A percentile compares a stretch with the other conserved stretches of the same genome.
phyloP scores from a whole-genome alignment of 2,888 invertebrate species.

The Epistrophe grossulariae region DNA sequence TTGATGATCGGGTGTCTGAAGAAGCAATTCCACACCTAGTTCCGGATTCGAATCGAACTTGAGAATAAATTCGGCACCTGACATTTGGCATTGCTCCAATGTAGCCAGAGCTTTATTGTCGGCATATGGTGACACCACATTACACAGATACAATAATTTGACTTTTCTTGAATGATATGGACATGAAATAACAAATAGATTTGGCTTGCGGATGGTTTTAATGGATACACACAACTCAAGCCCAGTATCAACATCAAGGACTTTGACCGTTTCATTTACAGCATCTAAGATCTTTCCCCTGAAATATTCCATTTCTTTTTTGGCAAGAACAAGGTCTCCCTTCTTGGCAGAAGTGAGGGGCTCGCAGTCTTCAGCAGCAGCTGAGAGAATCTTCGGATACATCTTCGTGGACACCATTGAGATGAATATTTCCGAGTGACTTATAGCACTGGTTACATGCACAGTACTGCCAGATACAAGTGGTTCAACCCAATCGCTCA shows the following conservation, averaged over 20 bases:
- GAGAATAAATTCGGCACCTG: constrained; percentile 72
- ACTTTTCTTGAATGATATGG: constrained; percentile 76
- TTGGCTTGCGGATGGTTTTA: constrained; percentile 70
- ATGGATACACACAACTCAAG: constrained; percentile 34
- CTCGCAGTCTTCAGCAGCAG: constrained; percentile 71
- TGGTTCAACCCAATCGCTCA: constrained; percentile 76
- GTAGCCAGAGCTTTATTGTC: constrained; percentile 76
- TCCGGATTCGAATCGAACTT: constrained; percentile 63
- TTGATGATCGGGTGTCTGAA: constrained; percentile 72
- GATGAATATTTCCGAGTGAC: constrained; percentile 77
- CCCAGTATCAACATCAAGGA: constrained; percentile 77
- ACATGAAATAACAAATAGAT: constrained; percentile 75
- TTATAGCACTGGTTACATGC: constrained; percentile 68
- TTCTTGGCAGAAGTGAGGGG: constrained; percentile 30
- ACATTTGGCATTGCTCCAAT: constrained; percentile 68
- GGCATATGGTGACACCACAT: constrained; percentile 70
- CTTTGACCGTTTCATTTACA: constrained; percentile 33
- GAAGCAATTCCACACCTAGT: constrained; percentile 69
- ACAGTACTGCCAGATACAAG: constrained; percentile 69
- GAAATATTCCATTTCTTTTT: constrained; percentile 35
- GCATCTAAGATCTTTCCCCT: constrained; percentile 59
- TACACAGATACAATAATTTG: constrained; percentile 74
- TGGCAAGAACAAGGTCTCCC: constrained; percentile 70
- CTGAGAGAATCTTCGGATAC: constrained; percentile 71
- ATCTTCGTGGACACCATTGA: constrained; percentile 61